Conservation (phyloP, 2,888 invertebrate genomes). For the Thymelicus acteon region DNA sequence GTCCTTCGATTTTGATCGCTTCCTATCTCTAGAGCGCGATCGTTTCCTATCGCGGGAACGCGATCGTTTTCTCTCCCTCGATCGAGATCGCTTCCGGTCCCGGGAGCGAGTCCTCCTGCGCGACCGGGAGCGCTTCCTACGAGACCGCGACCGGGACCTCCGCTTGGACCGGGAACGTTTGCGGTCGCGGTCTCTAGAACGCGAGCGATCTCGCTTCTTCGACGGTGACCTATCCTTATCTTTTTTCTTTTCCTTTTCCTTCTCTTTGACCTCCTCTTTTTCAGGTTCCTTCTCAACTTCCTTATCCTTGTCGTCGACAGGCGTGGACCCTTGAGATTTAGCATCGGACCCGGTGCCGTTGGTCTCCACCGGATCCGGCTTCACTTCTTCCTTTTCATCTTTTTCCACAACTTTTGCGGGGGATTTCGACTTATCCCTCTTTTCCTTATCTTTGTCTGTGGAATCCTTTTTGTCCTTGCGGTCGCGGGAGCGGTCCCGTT, state of each 20-base stretch:
- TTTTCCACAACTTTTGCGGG: constrained; percentile 62
- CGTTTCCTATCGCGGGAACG: constrained; percentile 85
- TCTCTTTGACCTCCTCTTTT: constrained; percentile 42
- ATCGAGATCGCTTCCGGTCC: constrained; percentile 75
- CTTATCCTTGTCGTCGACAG: constrained; percentile 59
- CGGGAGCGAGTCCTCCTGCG: constrained; percentile 68
- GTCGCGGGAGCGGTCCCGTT: constrained; percentile 75
- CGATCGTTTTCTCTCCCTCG: constrained; percentile 84
- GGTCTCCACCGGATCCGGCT: constrained; percentile 58
- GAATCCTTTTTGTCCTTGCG: constrained; percentile 62
- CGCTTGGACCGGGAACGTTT: constrained; percentile 86
- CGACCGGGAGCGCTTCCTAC: constrained; percentile 79
- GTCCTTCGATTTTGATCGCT: constrained; percentile 75
- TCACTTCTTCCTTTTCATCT: constrained; percentile 63
- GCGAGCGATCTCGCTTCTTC: constrained; percentile 76
- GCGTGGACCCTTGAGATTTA: constrained; percentile 67
- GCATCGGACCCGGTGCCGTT: constrained; percentile 63
- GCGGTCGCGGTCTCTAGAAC: constrained; percentile 74
- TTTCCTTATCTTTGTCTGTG: constrained; percentile 53
- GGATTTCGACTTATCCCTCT: constrained; percentile 67
- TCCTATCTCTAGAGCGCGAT: constrained; percentile 81
- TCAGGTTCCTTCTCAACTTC: constrained; percentile 46
- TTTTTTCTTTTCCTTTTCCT: constrained; percentile 56
- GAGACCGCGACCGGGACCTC: constrained; percentile 84
- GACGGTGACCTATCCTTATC: constrained; percentile 63